Base-by-base conservation (phyloP, 2,797 vertebrate species). In the Pseudopleuronectes americanus region DNA sequence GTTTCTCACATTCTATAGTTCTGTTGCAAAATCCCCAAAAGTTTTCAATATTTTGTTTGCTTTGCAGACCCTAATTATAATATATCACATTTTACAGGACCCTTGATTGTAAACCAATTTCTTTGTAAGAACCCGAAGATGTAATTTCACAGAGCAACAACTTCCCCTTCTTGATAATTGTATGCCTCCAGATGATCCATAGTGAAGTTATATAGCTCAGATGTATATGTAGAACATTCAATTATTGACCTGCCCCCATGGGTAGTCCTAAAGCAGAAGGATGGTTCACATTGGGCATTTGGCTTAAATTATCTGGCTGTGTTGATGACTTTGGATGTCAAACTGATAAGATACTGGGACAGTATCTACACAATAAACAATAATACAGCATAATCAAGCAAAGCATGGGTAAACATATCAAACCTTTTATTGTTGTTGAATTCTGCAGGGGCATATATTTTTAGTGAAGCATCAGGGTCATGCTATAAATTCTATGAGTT, bases 401-500 rank as follows among this genome's bases (percentile, higher is more conserved):
- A 68, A 79, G 47, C 70, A 53, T 45, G 8, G 0, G 33, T 48
- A 77, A 72, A 64, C 79, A 80, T 84, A 80, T 84, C 71, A 58
- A 78, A 76, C 67, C 80, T 74, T 76, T 94, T 76, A 86, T 86
- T 89, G 96, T 96, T 90, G 86, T 94, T 94, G 90, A 95, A 95
- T 94, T 94, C 95, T 95, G 95, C 92, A 72, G 93, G 96, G 96
- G 95, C 93, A 89, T 94, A 95, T 94, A 95, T 96, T 90, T 90
- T 95, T 94, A 92, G 93, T 92, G 93, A 94, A 93, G 95, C 94
- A 95, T 96, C 95, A 94, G 94, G 94, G 93, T 95, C 93, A 92
- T 94, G 95, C 95, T 95, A 95, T 97, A 96, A 96, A 97, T 96
- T 96, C 94, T 86, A 93, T 90, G 93, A 95, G 93, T 92, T 51